Percentiles rank a stretch among this genome's conserved stretches.
These are phyloP conservation scores for Nineta flava DNA, from an alignment of 2,888 invertebrate genomes.

Conservation along the genomic window DNA sequence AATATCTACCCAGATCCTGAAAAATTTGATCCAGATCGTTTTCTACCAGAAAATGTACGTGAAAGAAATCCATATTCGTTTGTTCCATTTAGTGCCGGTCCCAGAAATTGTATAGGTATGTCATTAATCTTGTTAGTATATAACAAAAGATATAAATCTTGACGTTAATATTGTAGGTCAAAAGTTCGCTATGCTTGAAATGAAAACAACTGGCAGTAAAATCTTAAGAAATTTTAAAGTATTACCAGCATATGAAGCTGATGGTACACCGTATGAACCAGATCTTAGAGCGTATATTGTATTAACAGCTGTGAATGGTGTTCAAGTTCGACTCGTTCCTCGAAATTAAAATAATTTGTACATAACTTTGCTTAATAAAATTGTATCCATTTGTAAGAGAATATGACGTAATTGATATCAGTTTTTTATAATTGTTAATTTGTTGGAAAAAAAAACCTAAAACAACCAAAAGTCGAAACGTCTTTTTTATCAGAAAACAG, in stretches of 20 bases:
- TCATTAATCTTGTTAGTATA: not conserved
- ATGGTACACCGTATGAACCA: not conserved
- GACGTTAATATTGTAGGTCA: not conserved
- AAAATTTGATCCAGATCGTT: slow-evolving; percentile 1
- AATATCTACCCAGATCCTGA: slow-evolving; percentile 1
- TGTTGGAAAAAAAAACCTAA: no score
- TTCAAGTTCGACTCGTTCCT: not conserved
- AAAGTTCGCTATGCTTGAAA: slow-evolving; percentile 2
- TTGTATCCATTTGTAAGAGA: no score
- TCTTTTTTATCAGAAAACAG: no score
- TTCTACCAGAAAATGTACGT: not conserved
- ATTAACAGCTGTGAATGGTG: not conserved
- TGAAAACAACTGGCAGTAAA: not conserved
- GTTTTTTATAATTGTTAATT: no score
- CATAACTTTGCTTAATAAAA: no score
- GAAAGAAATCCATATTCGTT: slow-evolving; percentile 8
- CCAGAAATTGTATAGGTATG: slow-evolving; percentile 8
- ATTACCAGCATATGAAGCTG: not conserved
- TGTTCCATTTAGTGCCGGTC: slow-evolving; percentile 13
- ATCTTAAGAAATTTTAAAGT: not conserved
- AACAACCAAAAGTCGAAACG: no score
- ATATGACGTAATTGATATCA: no score
- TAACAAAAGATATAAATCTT: not conserved
- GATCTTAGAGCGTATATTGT: not conserved
- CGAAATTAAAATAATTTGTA: not conserved